Evolutionary conservation across 2,113 vertebrate species (phyloP).

Genomic region (Petrocephalus zakoni): DNA sequence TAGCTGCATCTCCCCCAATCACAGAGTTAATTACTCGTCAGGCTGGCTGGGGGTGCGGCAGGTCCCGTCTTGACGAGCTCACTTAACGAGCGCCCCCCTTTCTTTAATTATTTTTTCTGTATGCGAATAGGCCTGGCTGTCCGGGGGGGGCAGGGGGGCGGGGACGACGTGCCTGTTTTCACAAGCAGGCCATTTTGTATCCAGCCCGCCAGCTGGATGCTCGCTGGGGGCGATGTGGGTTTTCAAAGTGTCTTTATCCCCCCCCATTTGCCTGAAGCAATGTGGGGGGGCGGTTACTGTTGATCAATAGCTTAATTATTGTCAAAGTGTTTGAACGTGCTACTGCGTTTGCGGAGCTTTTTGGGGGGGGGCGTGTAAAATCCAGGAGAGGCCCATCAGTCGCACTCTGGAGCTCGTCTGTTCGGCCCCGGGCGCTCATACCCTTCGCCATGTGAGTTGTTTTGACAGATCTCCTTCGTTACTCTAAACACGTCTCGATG

Average conservation of each 20-base stretch:
- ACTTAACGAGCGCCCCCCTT: background rate
- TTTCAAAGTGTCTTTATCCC: conserved; percentile 42
- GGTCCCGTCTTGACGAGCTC: conserved; percentile 1
- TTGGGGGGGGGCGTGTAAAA: too few relatives aligned
- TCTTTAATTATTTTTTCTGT: conserved; percentile 18
- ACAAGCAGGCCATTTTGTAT: conserved; percentile 27
- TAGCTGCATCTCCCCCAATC: conserved; percentile 1
- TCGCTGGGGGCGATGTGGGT: conserved; percentile 33
- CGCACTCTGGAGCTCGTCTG: background rate
- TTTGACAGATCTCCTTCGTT: background rate
- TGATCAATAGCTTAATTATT: conserved; percentile 19
- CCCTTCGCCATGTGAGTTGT: background rate
- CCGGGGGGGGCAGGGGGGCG: conserved; percentile 20
- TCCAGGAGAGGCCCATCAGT: background rate
- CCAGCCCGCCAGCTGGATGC: conserved; percentile 26
- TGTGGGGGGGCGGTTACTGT: background rate
- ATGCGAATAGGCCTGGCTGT: conserved; percentile 22
- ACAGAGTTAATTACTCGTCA: conserved; percentile 22
- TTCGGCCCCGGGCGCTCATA: background rate
- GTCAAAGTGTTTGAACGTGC: background rate
- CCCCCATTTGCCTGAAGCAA: conserved; percentile 34
- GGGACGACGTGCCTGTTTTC: conserved; percentile 47
- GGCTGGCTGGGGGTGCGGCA: background rate
- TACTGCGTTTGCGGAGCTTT: background rate
- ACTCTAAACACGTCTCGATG: background rate